phyloP scores from a whole-genome alignment of 2,888 invertebrate genomes.

The Pollenia angustigena region DNA sequence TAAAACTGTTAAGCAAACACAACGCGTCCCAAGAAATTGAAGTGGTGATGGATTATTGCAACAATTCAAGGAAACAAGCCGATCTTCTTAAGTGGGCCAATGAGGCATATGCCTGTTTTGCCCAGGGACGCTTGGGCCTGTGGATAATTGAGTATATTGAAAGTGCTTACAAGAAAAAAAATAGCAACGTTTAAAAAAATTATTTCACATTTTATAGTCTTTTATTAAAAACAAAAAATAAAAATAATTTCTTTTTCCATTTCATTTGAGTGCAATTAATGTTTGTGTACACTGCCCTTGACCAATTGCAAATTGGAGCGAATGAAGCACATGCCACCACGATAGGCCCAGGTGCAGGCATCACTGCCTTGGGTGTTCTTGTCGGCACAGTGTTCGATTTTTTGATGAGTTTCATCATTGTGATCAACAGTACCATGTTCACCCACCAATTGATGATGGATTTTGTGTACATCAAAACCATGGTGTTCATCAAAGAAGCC shows the following conservation, averaged over 20 bases:
- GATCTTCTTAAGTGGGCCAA: slow-evolving; percentile 76
- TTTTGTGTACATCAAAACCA: slow-evolving; percentile 82
- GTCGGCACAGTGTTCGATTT: slow-evolving; percentile 81
- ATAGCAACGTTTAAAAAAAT: slow-evolving; percentile 32
- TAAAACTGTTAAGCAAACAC: slow-evolving; percentile 76
- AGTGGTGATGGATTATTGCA: slow-evolving; percentile 77
- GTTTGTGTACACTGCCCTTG: slow-evolving; percentile 78
- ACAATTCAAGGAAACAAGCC: slow-evolving; percentile 67
- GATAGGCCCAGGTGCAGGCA: slow-evolving; percentile 82
- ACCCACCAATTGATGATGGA: slow-evolving; percentile 81
- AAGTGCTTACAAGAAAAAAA: slow-evolving; percentile 46
- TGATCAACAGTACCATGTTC: slow-evolving; percentile 77
- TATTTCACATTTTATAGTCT: neutral
- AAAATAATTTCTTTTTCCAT: neutral
- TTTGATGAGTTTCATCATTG: slow-evolving; percentile 79
- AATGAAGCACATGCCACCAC: slow-evolving; percentile 82
- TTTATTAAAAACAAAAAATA: neutral
- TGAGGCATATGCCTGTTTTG: slow-evolving; percentile 78
- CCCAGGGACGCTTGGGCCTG: slow-evolving; percentile 76
- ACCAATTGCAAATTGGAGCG: slow-evolving; percentile 79
- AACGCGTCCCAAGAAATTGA: slow-evolving; percentile 75
- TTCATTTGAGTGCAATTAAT: slow-evolving; percentile 27
- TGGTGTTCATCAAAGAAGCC: slow-evolving; percentile 80
- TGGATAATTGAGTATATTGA: slow-evolving; percentile 76
- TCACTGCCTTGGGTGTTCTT: slow-evolving; percentile 79